Evolutionary conservation across 1,140 invertebrate genomes (phyloP).

Genomic region (Nasonia vitripennis): DNA sequence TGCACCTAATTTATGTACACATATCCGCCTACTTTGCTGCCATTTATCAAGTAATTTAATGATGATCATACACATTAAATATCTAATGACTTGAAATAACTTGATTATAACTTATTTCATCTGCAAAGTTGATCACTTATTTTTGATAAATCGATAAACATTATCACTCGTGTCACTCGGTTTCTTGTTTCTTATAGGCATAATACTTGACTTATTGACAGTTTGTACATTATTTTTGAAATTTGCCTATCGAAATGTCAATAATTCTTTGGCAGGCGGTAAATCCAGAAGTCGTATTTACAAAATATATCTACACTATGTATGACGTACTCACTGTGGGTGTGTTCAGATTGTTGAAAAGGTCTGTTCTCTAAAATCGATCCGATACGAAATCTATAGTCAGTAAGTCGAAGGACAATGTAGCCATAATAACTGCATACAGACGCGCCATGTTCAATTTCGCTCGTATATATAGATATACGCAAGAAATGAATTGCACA

Average conservation of each 20-base stretch:
- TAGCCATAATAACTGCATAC: not conserved
- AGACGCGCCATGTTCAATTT: not conserved
- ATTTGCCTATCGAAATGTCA: slow-evolving; percentile 1
- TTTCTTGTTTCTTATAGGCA: not conserved
- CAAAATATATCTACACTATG: slow-evolving; percentile 4
- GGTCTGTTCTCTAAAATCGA: not conserved
- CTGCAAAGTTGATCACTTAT: not conserved
- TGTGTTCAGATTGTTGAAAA: not conserved
- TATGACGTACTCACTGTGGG: not conserved
- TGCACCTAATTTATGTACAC: not conserved
- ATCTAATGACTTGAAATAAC: not conserved
- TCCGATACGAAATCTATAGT: not conserved
- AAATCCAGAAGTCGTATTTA: not conserved
- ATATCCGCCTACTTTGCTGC: not conserved
- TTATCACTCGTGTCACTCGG: not conserved
- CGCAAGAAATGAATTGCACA: too few species aligned
- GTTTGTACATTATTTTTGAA: not conserved
- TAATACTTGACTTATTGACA: not conserved
- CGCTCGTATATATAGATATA: too few species aligned
- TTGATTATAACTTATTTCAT: not conserved
- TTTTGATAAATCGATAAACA: not conserved
- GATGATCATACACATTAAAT: not conserved
- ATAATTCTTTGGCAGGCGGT: not conserved
- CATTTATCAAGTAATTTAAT: not conserved
- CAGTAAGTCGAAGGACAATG: not conserved